Conservation (phyloP, 2,888 invertebrate species). For the Choristoneura rosaceana region DNA sequence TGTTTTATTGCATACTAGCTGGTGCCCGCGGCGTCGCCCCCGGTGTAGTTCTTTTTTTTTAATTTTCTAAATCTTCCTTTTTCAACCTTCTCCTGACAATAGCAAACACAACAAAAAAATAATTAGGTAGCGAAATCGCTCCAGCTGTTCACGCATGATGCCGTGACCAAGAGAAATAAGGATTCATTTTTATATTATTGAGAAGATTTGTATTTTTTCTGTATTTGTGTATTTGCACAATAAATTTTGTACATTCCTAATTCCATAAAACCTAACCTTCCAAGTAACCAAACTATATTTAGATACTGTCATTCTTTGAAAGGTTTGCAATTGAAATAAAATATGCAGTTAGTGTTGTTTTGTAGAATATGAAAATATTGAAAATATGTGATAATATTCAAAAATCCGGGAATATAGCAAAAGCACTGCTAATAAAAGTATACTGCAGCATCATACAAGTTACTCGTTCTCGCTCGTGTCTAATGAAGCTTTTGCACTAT, state of each 20-base stretch:
- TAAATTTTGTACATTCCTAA: not conserved
- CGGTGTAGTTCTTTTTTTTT: no score
- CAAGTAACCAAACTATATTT: not conserved
- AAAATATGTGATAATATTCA: not conserved
- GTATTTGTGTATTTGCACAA: not conserved
- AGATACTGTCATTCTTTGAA: not conserved
- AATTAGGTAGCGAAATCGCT: no score
- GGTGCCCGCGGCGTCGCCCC: no score
- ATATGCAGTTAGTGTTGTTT: not conserved
- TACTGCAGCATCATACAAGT: not conserved
- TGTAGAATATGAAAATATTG: not conserved
- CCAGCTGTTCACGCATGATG: no score
- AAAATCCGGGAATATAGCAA: not conserved
- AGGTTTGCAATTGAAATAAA: not conserved
- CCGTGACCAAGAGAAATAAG: no score
- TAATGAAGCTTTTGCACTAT: not conserved
- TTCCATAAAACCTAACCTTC: not conserved
- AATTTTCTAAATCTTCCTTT: no score
- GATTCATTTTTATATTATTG: no score
- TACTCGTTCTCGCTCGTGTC: not conserved
- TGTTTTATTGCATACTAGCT: not conserved
- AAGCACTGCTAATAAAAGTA: not conserved
- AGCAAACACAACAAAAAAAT: no score
- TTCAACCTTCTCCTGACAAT: no score
- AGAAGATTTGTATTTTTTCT: no score